A percentile compares a stretch with the other conserved stretches of the same genome.
Evolutionary conservation across 2,888 invertebrate species (phyloP).

Genomic region (Drosophila fungiperda): DNA sequence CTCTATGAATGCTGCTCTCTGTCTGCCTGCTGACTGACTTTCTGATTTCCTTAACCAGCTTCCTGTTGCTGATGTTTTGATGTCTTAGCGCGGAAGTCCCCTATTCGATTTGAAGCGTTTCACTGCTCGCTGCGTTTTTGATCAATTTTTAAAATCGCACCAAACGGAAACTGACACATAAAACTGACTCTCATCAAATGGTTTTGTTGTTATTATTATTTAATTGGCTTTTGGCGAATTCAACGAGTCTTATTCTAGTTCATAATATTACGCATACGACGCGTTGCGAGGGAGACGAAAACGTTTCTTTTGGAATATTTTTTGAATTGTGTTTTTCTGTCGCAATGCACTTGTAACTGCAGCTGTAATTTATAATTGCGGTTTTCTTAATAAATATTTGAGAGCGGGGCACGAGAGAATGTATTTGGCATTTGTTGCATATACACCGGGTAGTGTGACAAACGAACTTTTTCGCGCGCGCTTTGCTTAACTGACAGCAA

Average conservation of each 20-base stretch:
- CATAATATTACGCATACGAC: conserved; percentile 55
- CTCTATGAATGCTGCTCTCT: conserved; percentile 36
- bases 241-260: conserved; percentile 17
- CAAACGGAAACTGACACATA: conserved; percentile 68
- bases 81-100: conserved; percentile 73
- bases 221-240: conserved; percentile 7
- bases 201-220: conserved; percentile 23
- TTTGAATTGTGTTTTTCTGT: conserved; percentile 9
- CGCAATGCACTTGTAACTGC: conserved; percentile 39
- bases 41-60: conserved; percentile 55
- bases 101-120: conserved; percentile 50
- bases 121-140: conserved; percentile 47
- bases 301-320: neutral
- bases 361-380: conserved; percentile 44
- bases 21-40: conserved; percentile 27
- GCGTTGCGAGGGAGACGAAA: conserved; percentile 29
- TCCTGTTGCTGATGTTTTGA: conserved; percentile 64
- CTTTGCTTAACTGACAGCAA: conserved; percentile 59
- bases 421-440: conserved; percentile 49
- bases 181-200: conserved; percentile 24
- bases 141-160: conserved; percentile 60
- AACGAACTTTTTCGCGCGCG: conserved; percentile 54
- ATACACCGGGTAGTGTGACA: conserved; percentile 66
- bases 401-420: conserved; percentile 28
- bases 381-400: conserved; percentile 45